Evolutionary conservation across 2,797 vertebrate species (phyloP), one percentile per base, ranked within the genome.

Genomic region (Ficedula albicollis): DNA sequence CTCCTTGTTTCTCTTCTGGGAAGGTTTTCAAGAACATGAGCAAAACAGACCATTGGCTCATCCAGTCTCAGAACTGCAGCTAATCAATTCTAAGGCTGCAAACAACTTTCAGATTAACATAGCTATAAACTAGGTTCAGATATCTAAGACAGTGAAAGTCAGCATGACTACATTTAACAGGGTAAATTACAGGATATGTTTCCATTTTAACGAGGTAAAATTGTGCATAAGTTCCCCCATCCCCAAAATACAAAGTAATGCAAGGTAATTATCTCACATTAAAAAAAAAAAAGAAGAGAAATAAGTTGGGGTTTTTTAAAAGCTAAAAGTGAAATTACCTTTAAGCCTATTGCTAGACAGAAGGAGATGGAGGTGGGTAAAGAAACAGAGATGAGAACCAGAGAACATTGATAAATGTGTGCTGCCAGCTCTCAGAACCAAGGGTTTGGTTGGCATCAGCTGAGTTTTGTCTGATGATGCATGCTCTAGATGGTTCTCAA

Each of bases 201-300:
- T 97, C 62, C 46, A 63, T 88, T 92, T 94, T 83, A 93, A 75
- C 89, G 96, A 97, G 92, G 93, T 93, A 97, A 93, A 84, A 63
- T 87, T 85, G 87, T 87, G 63, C 83, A 41, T 79, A 91, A 85
- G 21, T 82, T 89, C 34, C 52, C 67, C 89, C 32, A 25, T 62
- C 51, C 67, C 75, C 66, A 89, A 95, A 96, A 93, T 62, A 84
- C 34, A 90, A 56, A 18, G 51, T 52, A 32, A 83, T 60, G 69
- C 66, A 93, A 87, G 56, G 80, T 81, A 62, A 77, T 80, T 87
- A 73, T 59, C 83, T 93, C 81, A 94, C 87, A 96, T 89, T 25
- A 86, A 93, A 94, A 95, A 87, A 94, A 95, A 87, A 85, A 56
- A 36, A 75, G 73, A n/a, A 67, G 48, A 90, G 38, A 73, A 96